A percentile compares a stretch with the other conserved stretches of the same genome.
phyloP scores from a whole-genome alignment of 2,888 invertebrate genomes.

The Lumbricus terrestris region DNA sequence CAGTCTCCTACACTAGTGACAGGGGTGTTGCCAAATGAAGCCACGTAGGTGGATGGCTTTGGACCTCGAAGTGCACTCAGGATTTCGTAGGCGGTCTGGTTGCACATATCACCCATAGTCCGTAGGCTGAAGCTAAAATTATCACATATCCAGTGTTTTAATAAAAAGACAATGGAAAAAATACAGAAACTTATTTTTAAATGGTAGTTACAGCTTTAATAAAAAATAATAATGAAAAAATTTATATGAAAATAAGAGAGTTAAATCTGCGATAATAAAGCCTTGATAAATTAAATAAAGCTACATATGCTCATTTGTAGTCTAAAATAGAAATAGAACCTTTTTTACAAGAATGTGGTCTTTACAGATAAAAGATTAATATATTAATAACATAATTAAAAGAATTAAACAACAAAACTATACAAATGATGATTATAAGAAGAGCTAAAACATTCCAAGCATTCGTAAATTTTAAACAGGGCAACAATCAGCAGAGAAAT shows the following conservation, averaged over 20 bases:
- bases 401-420: neutral
- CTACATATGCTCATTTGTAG: too few relatives aligned
- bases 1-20: slow-evolving; percentile 51
- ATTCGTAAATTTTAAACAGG: neutral
- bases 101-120: slow-evolving; percentile 43
- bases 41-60: slow-evolving; percentile 45
- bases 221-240: too few relatives aligned
- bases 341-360: too few relatives aligned
- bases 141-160: too few relatives aligned
- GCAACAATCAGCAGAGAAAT: neutral
- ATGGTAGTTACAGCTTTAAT: too few relatives aligned
- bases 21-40: slow-evolving; percentile 54
- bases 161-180: too few relatives aligned
- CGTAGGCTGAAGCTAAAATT: slow-evolving; percentile 43
- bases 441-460: neutral
- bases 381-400: too few relatives aligned
- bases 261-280: neutral
- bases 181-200: too few relatives aligned
- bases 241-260: neutral
- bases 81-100: slow-evolving; percentile 44
- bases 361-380: neutral
- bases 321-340: too few relatives aligned
- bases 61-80: slow-evolving; percentile 43
- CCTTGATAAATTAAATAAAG: too few relatives aligned
- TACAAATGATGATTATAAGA: neutral